Conservation (phyloP, 1,140 invertebrate species). For the Scaptomyza graminum region DNA sequence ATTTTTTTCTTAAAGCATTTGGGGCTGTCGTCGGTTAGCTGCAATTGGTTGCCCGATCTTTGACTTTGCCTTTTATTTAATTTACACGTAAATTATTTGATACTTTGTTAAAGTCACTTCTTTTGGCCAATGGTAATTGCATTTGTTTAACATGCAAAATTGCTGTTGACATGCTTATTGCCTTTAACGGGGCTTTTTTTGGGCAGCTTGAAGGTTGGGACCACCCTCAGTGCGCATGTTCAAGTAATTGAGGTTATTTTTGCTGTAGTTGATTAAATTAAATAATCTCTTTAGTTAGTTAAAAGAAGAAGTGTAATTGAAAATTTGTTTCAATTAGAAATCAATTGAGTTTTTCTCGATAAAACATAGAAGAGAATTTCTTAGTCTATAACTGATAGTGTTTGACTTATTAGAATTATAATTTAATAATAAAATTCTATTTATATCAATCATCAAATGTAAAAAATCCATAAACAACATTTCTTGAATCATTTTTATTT, state of each 20-base stretch:
- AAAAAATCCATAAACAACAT: neutral
- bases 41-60: constrained; percentile 66
- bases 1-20: constrained; percentile 21
- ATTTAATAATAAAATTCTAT: constrained; percentile 2
- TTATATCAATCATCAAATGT: too few species aligned
- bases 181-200: constrained; percentile 29
- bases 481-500: too few species aligned
- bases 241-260: constrained; percentile 55
- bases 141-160: constrained; percentile 73
- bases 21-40: constrained; percentile 52
- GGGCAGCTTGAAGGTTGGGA: constrained; percentile 61
- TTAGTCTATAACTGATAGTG: neutral
- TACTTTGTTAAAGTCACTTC: constrained; percentile 46
- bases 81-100: constrained; percentile 68
- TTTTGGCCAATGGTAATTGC: constrained; percentile 57
- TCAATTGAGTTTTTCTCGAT: neutral
- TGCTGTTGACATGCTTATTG: constrained; percentile 63
- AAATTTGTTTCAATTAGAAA: neutral
- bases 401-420: neutral
- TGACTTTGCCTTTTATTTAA: constrained; percentile 62
- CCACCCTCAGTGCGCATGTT: constrained; percentile 44
- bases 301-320: constrained; percentile 7
- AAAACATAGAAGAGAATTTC: neutral
- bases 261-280: constrained; percentile 56
- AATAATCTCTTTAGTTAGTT: constrained; percentile 25